These are phyloP conservation scores for Perdita meconis DNA, from an alignment of 2,888 invertebrate genomes.

Conservation along the genomic window DNA sequence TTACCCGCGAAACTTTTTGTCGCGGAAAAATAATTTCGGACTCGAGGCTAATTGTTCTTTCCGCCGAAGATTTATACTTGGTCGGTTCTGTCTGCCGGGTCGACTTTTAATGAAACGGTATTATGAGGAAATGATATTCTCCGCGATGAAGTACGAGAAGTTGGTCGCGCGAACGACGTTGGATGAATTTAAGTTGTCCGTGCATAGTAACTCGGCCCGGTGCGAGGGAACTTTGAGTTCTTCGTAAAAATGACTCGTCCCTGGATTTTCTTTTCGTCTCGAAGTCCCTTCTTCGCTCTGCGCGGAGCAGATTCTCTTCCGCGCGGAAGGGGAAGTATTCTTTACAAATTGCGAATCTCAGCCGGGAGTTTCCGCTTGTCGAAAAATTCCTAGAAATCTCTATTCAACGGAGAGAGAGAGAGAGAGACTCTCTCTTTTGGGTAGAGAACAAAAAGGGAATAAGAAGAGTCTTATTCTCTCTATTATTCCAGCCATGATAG, in stretches of 20 bases:
- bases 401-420: neutral
- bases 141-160: slow-evolving; percentile 4
- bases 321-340: neutral
- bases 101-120: slow-evolving; percentile 57
- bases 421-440: neutral
- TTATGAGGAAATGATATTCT: slow-evolving; percentile 49
- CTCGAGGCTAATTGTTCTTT: slow-evolving; percentile 22
- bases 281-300: neutral
- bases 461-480: neutral
- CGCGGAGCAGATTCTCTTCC: neutral
- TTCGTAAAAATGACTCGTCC: slow-evolving; percentile 30
- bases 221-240: slow-evolving; percentile 42
- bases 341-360: slow-evolving; percentile 13
- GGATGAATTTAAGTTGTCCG: slow-evolving; percentile 42
- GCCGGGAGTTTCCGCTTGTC: neutral
- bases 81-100: neutral
- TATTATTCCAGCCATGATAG: slow-evolving; percentile 14
- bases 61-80: slow-evolving; percentile 33
- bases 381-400: slow-evolving; percentile 12
- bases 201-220: slow-evolving; percentile 26
- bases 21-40: slow-evolving; percentile 19
- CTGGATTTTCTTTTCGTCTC: neutral
- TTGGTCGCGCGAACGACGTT: slow-evolving; percentile 18
- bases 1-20: neutral
- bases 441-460: neutral